phyloP scores from a whole-genome alignment of 2,797 vertebrate genomes.

The Xenopus petersii region DNA sequence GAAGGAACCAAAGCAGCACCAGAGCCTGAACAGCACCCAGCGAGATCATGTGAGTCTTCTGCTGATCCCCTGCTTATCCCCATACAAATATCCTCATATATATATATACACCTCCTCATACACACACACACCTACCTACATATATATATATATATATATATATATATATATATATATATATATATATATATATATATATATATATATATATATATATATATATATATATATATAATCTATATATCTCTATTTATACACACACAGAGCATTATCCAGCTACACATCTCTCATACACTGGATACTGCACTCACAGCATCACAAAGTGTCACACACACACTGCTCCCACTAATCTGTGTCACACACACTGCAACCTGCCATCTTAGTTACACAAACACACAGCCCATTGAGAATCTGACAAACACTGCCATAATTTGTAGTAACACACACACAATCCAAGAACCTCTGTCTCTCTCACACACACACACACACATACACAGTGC shows the following conservation, averaged over 20 bases:
- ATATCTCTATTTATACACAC: no score
- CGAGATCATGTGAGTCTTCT: conserved; percentile 36
- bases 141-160: neutral
- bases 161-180: neutral
- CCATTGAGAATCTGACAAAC: no score
- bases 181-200: neutral
- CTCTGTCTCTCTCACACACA: no score
- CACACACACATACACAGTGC: no score
- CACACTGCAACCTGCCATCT: no score
- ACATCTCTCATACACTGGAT: neutral
- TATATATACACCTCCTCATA: neutral
- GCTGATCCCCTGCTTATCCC: no score
- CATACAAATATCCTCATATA: neutral
- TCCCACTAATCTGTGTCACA: no score
- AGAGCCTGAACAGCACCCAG: conserved; percentile 41
- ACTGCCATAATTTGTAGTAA: no score
- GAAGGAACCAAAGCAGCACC: conserved; percentile 29
- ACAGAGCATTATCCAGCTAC: neutral
- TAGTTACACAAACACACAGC: no score
- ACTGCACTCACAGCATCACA: neutral
- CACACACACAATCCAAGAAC: no score
- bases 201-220: neutral
- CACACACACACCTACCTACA: conserved; percentile 2
- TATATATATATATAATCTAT: no score
- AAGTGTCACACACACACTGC: neutral